Evolutionary conservation across 2,797 vertebrate genomes (phyloP), one percentile per base, ranked within the genome.

Genomic region (Scolopax bukidnonensis): DNA sequence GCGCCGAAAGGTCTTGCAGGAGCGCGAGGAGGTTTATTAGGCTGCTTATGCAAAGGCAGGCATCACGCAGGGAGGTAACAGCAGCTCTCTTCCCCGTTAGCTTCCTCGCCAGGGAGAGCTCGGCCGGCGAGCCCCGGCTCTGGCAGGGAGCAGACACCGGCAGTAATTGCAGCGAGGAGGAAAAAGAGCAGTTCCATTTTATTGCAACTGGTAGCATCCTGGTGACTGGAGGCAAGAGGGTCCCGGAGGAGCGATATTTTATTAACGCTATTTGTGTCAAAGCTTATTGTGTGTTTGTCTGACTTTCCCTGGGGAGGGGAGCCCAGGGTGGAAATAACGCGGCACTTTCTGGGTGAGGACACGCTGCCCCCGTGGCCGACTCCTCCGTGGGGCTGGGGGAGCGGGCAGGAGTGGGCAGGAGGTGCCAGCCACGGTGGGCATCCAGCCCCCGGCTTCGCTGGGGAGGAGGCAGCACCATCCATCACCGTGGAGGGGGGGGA

Each of bases 191-290:
- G 57, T 3, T 79, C 87, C 73, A 30, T 41, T 86, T 91, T 45
- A 64, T 40, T 63, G 56, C 90, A 70, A n/a, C 89, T 45, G 6
- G 93, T 53, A 92, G 94, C 87, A 11, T 94, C 89, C 92, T n/a
- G 10, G 38, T 7, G 76, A 14, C 89, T 94, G 94, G 40, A 81
- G 36, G 93, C 91, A 81, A 87, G 87, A 17, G 8, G 3, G 60
- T 82, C 95, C 89, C 95, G 9, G 80, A 50, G 89, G 87, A 91
- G 80, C 87, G 36, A 64, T 93, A 89, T 89, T 88, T 96, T 87
- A 79, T 36, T 82, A 93, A 68, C 59, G 23, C 80, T 74, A 53
- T 82, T 95, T 91, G 93, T 96, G 89, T 91, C 95, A 70, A n/a
- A 81, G 87, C 87, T 90, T n/a, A 11, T 5, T 71, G 76, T 75